A percentile compares a stretch with the other conserved stretches of the same genome.
phyloP scores from a whole-genome alignment of 37 sponge, comb jelly and placozoan species.

The Hexactinellida sp. region DNA sequence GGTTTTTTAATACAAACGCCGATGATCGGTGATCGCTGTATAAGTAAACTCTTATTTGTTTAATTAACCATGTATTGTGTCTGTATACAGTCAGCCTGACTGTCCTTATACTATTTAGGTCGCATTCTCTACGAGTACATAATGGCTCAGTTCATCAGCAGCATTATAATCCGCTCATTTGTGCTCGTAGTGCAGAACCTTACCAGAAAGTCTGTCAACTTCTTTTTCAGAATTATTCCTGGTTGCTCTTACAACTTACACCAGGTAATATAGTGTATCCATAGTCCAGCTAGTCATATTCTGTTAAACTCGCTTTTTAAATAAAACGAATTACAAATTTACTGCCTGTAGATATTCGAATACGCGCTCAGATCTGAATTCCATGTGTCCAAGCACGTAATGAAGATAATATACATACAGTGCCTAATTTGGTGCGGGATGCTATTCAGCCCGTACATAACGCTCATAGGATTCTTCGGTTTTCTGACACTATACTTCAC shows the following conservation, averaged over 20 bases:
- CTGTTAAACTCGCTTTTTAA: no score
- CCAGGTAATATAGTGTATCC: not conserved
- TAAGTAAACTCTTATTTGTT: no score
- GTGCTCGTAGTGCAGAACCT: not conserved
- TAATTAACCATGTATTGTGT: no score
- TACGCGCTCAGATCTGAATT: not conserved
- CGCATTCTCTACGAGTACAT: not conserved
- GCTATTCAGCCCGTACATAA: not conserved
- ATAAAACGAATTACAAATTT: no score
- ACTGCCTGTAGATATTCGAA: not conserved
- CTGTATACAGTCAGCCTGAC: no score
- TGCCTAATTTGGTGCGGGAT: not conserved
- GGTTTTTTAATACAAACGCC: no score
- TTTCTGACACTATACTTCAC: not conserved
- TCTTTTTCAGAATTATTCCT: not conserved
- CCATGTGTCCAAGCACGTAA: not conserved
- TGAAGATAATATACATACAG: not conserved
- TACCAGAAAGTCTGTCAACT: not conserved
- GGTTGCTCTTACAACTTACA: not conserved
- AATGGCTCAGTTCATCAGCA: not conserved
- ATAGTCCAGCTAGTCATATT: no score
- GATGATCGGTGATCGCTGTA: no score
- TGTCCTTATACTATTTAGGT: no score
- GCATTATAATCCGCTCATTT: not conserved
- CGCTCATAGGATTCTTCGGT: not conserved